phyloP scores from a whole-genome alignment of 2,888 invertebrate genomes.

The Polyploca ridens region DNA sequence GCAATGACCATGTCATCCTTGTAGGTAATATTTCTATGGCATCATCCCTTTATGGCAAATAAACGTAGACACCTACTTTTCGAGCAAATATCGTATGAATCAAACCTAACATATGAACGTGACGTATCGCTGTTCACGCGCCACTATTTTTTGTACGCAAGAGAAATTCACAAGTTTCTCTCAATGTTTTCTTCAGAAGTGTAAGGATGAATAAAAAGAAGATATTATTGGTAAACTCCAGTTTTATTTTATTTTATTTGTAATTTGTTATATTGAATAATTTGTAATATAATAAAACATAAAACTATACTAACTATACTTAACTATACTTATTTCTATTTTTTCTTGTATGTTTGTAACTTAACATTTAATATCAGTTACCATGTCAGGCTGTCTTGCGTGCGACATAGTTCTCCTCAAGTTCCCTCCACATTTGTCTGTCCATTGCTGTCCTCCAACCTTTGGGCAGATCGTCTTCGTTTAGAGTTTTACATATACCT shows the following conservation, averaged over 20 bases:
- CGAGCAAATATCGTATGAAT: constrained; percentile 1
- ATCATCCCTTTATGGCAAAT: background rate
- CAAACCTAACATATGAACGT: background rate
- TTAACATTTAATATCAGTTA: no score
- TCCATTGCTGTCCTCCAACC: no score
- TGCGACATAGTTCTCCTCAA: no score
- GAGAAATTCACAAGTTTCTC: background rate
- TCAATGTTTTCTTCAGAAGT: background rate
- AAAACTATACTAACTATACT: no score
- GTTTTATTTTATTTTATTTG: background rate
- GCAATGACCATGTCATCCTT: background rate
- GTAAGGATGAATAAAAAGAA: background rate
- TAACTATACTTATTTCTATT: no score
- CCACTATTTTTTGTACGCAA: background rate
- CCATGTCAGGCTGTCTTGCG: no score
- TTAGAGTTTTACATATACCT: no score
- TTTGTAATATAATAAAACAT: no score
- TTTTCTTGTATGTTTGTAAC: no score
- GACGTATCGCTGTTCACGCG: background rate
- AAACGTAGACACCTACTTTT: background rate
- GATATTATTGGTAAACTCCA: background rate
- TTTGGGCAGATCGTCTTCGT: no score
- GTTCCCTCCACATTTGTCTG: no score
- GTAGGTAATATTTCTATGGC: background rate
- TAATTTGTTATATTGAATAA: no score